Conservation (phyloP, 2,113 vertebrate species). For the Todiramphus saurophagus region DNA sequence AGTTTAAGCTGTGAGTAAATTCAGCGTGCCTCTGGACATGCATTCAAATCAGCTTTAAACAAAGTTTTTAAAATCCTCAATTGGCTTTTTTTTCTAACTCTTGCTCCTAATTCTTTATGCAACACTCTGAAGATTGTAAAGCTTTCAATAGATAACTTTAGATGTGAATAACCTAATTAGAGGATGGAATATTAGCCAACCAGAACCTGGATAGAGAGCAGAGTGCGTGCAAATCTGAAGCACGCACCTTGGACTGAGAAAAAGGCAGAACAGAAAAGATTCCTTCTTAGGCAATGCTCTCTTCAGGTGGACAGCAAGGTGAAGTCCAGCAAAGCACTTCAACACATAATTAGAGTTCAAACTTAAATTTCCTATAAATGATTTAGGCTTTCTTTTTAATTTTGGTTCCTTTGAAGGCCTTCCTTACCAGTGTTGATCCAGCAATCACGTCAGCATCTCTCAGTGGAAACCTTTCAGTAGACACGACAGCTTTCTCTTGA, state of each 20-base stretch:
- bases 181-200: neutral
- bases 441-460: neutral
- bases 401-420: neutral
- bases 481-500: neutral
- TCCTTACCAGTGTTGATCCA: rapidly evolving
- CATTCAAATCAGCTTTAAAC: neutral
- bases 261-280: neutral
- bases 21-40: neutral
- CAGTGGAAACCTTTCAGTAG: neutral
- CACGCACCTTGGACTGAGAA: neutral
- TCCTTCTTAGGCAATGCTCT: neutral
- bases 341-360: neutral
- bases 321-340: neutral
- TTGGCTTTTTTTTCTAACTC: neutral
- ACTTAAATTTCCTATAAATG: neutral
- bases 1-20: neutral
- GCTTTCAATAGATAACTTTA: neutral
- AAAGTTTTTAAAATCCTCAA: neutral
- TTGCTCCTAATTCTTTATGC: neutral
- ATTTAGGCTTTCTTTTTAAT: neutral
- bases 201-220: neutral
- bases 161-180: neutral
- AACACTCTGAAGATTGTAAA: neutral
- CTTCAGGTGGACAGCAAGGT: neutral
- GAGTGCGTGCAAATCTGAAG: neutral